A percentile compares a stretch with the other conserved stretches of the same genome.
Conservation (phyloP, 2,797 vertebrate species). For the Cetoscarus ocellatus region DNA sequence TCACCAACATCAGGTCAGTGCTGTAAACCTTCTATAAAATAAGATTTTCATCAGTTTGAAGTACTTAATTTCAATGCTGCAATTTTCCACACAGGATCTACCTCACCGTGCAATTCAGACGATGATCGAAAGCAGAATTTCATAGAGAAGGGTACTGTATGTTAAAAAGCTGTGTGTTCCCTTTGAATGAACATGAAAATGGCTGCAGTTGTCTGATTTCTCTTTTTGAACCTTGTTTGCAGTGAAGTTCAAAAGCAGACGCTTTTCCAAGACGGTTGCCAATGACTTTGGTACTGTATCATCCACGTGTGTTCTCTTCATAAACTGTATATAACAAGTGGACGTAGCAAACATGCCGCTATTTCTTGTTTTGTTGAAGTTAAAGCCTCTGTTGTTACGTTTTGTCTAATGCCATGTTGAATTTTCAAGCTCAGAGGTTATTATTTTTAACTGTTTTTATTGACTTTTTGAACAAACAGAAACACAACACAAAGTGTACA, state of each 20-base stretch:
- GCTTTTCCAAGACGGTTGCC: conserved; percentile 98
- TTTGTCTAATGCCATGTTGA: too few relatives aligned
- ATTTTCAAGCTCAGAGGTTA: too few relatives aligned
- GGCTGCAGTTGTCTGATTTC: conserved; percentile 77
- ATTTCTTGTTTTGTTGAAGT: not conserved
- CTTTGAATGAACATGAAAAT: conserved; percentile 47
- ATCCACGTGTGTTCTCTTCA: conserved; percentile 54
- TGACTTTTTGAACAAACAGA: too few relatives aligned
- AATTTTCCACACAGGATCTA: conserved; percentile 88
- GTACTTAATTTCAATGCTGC: conserved; percentile 57
- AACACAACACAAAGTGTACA: too few relatives aligned
- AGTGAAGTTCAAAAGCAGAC: conserved; percentile 98
- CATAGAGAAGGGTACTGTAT: conserved; percentile 95
- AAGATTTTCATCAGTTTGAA: conserved; percentile 5
- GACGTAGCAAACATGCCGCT: not conserved
- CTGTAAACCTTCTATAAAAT: not conserved
- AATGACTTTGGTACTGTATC: conserved; percentile 98
- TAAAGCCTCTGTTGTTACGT: not conserved
- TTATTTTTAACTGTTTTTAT: too few relatives aligned
- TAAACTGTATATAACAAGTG: not conserved
- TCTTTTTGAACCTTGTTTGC: conserved; percentile 91
- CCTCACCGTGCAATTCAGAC: conserved; percentile 93
- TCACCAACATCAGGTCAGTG: conserved; percentile 96
- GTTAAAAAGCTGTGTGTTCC: conserved; percentile 14
- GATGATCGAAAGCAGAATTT: conserved; percentile 95